Conservation (phyloP, 2,888 invertebrate genomes). For the Automeris io region DNA sequence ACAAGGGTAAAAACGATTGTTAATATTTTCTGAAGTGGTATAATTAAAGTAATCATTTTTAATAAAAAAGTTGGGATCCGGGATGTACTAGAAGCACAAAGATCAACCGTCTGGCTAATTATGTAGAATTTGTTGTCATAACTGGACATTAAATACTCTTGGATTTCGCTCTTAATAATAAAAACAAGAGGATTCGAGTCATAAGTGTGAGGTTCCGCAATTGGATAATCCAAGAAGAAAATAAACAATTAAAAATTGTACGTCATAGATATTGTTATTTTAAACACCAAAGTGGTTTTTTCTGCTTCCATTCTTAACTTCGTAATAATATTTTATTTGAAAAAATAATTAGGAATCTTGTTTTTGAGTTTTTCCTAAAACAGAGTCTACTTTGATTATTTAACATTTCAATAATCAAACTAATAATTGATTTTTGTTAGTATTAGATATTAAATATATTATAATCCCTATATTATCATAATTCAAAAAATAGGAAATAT, state of each 20-base stretch:
- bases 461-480: too few species aligned
- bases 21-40: constrained; percentile 5
- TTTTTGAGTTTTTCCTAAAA: too few species aligned
- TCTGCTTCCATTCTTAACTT: too few species aligned
- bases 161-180: not conserved
- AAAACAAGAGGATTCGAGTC: not conserved
- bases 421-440: too few species aligned
- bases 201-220: constrained; percentile 1
- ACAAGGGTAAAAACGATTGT: constrained; percentile 7
- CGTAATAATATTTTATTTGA: too few species aligned
- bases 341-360: too few species aligned
- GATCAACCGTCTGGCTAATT: not conserved
- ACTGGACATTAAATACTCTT: constrained; percentile 3
- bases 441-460: too few species aligned
- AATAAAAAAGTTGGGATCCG: not conserved
- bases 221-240: not conserved
- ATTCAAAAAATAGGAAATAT: too few species aligned
- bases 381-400: too few species aligned
- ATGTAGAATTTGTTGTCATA: not conserved
- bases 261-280: too few species aligned
- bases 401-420: too few species aligned
- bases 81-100: not conserved
- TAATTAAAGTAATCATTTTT: constrained; percentile 7
- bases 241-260: not conserved
- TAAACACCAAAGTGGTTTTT: too few species aligned